Percentiles rank a stretch among this genome's conserved stretches.
These are phyloP conservation scores for Ispidina picta DNA, from an alignment of 2,797 vertebrate species.

Conservation along the genomic window DNA sequence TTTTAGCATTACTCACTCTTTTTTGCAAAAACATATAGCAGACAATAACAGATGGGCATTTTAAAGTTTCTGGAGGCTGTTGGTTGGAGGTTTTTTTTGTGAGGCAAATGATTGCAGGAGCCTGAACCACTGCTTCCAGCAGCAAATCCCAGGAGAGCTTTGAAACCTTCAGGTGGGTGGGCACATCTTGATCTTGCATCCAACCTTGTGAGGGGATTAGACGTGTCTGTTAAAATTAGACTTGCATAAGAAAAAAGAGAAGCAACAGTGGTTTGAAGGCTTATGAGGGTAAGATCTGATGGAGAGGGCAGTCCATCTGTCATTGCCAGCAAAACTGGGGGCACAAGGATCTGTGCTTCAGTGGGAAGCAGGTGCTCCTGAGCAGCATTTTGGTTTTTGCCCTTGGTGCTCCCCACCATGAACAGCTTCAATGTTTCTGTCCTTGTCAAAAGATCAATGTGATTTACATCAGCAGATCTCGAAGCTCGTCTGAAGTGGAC, in stretches of 20 bases:
- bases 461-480: not conserved
- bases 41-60: not conserved
- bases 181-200: not conserved
- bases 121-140: not conserved
- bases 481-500: not conserved
- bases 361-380: not conserved
- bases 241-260: not conserved
- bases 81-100: not conserved
- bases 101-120: not conserved
- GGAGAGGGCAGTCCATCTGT: fast-evolving
- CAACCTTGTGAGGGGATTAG: fast-evolving
- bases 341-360: fast-evolving
- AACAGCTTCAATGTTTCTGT: fast-evolving
- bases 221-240: not conserved
- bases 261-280: not conserved
- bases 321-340: fast-evolving
- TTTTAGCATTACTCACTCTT: not conserved
- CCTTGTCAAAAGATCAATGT: not conserved
- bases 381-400: not conserved
- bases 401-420: fast-evolving
- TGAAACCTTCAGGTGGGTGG: not conserved
- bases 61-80: not conserved
- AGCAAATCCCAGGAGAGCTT: not conserved
- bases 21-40: not conserved
- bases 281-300: not conserved